Percentiles rank a stretch among this genome's conserved stretches.
These are phyloP conservation scores for Apeira syringaria DNA, from an alignment of 2,888 invertebrate genomes.

Conservation along the genomic window DNA sequence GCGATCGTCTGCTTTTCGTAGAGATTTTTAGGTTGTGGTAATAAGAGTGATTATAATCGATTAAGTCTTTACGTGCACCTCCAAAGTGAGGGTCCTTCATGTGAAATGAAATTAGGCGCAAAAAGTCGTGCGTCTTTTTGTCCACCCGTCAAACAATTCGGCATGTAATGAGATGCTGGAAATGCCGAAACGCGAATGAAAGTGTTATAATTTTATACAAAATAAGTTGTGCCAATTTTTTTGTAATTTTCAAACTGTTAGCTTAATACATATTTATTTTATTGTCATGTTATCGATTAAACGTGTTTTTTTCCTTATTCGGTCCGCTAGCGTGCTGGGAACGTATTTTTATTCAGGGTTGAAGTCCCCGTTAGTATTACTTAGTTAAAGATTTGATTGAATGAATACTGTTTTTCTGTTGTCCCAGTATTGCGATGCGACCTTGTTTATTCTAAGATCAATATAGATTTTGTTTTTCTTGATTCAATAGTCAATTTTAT, in stretches of 20 bases:
- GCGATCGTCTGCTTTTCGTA: neutral
- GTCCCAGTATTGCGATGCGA: constrained; percentile 42
- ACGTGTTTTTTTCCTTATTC: constrained; percentile 48
- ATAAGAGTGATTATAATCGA: constrained; percentile 3
- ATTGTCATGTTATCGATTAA: constrained; percentile 56
- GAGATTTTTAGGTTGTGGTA: constrained; percentile 8
- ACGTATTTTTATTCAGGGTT: constrained; percentile 31
- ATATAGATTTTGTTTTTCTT: constrained; percentile 26
- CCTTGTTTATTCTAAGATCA: constrained; percentile 21
- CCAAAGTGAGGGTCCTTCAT: neutral
- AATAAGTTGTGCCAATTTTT: constrained; percentile 33
- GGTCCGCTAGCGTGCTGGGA: constrained; percentile 38
- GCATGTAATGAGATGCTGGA: neutral
- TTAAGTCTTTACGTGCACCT: neutral
- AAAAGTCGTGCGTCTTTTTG: constrained; percentile 5
- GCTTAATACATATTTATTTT: constrained; percentile 50
- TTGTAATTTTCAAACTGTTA: constrained; percentile 30
- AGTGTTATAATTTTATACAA: constrained; percentile 12
- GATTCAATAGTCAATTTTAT: constrained; percentile 29
- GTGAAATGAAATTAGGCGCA: neutral
- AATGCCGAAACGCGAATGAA: constrained; percentile 3
- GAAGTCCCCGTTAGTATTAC: constrained; percentile 33
- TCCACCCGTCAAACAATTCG: constrained; percentile 1
- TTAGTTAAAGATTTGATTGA: constrained; percentile 42
- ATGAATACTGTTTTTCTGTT: constrained; percentile 51